Conservation (phyloP, 1,140 invertebrate genomes). For the Antheraea mylitta region DNA sequence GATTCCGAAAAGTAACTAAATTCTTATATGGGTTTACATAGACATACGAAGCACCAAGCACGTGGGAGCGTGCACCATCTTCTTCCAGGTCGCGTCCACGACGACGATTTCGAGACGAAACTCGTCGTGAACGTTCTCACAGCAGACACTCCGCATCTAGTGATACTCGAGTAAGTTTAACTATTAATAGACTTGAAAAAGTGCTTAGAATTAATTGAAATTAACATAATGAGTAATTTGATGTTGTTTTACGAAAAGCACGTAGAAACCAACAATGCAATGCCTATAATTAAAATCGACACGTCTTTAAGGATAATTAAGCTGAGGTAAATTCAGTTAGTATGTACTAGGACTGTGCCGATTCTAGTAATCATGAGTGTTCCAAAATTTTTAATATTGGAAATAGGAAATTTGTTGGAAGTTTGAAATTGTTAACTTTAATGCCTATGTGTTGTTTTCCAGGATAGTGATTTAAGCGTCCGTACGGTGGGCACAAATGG, state of each 20-base stretch:
- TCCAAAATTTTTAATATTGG: no score
- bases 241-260: no score
- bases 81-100: slow-evolving; percentile 47
- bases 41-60: slow-evolving; percentile 74
- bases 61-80: slow-evolving; percentile 55
- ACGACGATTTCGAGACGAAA: slow-evolving; percentile 50
- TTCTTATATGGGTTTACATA: slow-evolving; percentile 29
- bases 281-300: no score
- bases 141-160: slow-evolving; percentile 83
- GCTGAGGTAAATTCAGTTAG: no score
- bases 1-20: background rate
- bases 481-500: slow-evolving; percentile 47
- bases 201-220: no score
- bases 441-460: slow-evolving; percentile 15
- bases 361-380: no score
- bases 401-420: no score
- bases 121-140: slow-evolving; percentile 76
- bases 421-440: background rate
- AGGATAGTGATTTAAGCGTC: slow-evolving; percentile 69
- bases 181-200: background rate
- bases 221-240: no score
- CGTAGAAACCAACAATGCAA: no score
- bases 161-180: slow-evolving; percentile 80
- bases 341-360: no score
- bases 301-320: no score